Base-by-base conservation (phyloP, 2,797 vertebrate species). In the Siniperca obscura region DNA sequence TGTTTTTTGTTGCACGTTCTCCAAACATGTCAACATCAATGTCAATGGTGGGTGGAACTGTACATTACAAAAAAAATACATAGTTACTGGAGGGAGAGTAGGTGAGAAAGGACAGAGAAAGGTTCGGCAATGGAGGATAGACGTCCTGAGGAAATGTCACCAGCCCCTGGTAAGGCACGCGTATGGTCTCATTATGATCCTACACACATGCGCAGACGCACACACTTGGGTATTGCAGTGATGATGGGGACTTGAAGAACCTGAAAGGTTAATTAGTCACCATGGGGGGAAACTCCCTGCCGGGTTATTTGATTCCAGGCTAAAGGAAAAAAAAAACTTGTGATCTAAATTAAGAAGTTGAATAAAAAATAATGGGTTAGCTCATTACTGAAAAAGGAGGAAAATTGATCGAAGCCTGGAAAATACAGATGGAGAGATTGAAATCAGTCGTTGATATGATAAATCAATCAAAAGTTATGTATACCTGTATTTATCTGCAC, bases 241-340 rank as follows among this genome's bases (percentile, higher is more conserved):
- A 80, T 78, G 76, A 89, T 68, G 80, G 66, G 69, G 68, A 83
- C 68, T 70, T 46, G 19, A 81, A 85, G 60, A 86, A 81, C 71
- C 81, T 85, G 80, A 92, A 93, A 93, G 92, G 93, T 92, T 93
- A 94, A 94, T 94, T 91, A 89, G 88, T 81, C 89, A 70, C 90
- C 85, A 73, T 66, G 86, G 84, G 85, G 88, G 73, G 52, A 61
- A 80, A 85, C 70, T 90, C 70, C 87, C 90, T 48, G 80, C 82
- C 77, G 89, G 2, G 84, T 2, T 70, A 81, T 86, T 71, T 87
- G 73, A 87, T 85, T 83, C 61, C n/a, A 61, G 74, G 40, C 70
- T 72, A 61, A 67, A 75, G 74, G 76, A 83, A 91, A 92, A 90
- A 30, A 30, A 30, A 30, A 74, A 84, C 81, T 91, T 85, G 59